Conservation (phyloP, 2,113 vertebrate species). For the Colius striatus region DNA sequence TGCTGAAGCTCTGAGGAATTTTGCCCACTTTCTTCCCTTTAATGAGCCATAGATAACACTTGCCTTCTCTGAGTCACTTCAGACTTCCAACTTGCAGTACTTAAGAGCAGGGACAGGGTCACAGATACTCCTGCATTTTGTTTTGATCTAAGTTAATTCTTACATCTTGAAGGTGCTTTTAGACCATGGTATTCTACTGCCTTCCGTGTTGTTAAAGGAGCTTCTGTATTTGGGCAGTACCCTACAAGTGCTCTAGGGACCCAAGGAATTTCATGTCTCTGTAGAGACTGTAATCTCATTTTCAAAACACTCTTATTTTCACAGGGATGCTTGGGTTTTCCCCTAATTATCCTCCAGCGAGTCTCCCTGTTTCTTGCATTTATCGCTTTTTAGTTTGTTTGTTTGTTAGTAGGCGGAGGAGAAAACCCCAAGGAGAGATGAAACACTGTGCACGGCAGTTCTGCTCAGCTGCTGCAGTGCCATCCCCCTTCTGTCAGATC, state of each 20-base stretch:
- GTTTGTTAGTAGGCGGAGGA: neutral
- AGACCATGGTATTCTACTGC: neutral
- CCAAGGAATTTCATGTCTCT: neutral
- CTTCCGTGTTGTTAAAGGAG: too few relatives aligned
- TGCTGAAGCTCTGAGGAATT: neutral
- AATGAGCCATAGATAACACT: neutral
- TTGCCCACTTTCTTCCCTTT: neutral
- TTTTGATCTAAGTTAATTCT: neutral
- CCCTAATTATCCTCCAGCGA: neutral
- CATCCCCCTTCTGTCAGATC: neutral
- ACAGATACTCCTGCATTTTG: neutral
- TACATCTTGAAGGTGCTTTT: neutral
- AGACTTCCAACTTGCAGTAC: neutral
- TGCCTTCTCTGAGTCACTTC: neutral
- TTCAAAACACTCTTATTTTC: neutral
- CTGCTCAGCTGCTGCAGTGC: accelerated
- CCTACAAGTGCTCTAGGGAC: too few relatives aligned
- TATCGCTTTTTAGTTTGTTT: neutral
- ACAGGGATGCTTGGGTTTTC: neutral
- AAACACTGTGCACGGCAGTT: neutral
- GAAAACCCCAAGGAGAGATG: neutral
- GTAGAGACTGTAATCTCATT: neutral
- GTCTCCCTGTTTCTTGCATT: neutral
- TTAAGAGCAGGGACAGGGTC: neutral
- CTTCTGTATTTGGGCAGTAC: too few relatives aligned